Evolutionary conservation across 2,797 vertebrate genomes (phyloP).

Genomic region (Intellagama lesueurii): DNA sequence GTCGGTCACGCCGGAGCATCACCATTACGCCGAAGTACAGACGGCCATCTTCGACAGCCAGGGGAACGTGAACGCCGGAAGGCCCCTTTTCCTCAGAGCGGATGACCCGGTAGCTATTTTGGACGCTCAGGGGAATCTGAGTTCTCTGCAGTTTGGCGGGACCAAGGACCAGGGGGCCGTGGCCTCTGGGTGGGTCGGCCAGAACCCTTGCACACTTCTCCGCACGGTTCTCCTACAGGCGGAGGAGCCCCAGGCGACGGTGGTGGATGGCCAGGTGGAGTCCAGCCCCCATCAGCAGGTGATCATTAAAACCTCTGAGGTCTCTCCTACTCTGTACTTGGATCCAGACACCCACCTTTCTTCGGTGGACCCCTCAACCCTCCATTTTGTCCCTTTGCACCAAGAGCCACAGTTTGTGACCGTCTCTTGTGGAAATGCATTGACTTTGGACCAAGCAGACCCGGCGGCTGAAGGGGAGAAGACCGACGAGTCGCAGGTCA

Average conservation of each 20-base stretch:
- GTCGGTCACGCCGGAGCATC: neutral
- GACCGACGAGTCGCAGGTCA: neutral
- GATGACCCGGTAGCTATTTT: constrained; percentile 11
- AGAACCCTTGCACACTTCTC: constrained; percentile 13
- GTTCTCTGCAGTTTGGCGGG: neutral
- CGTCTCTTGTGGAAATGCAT: neutral
- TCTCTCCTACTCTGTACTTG: constrained; percentile 8
- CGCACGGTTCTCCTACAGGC: constrained; percentile 19
- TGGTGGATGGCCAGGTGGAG: constrained; percentile 15
- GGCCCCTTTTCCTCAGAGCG: constrained; percentile 12
- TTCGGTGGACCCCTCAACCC: neutral
- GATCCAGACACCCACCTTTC: constrained; percentile 25
- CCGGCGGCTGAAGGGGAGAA: neutral
- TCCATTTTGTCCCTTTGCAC: constrained; percentile 26
- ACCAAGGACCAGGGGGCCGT: neutral
- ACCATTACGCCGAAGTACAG: constrained; percentile 14
- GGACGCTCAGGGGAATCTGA: neutral
- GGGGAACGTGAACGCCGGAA: neutral
- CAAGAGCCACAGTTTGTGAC: constrained; percentile 30
- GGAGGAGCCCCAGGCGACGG: neutral
- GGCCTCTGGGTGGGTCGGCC: neutral
- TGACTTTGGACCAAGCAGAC: constrained; percentile 8
- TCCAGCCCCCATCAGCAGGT: constrained; percentile 25
- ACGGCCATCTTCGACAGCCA: neutral
- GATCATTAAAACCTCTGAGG: constrained; percentile 32